Base-by-base conservation (phyloP, 2,113 vertebrate species). In the Lipophrys pholis region DNA sequence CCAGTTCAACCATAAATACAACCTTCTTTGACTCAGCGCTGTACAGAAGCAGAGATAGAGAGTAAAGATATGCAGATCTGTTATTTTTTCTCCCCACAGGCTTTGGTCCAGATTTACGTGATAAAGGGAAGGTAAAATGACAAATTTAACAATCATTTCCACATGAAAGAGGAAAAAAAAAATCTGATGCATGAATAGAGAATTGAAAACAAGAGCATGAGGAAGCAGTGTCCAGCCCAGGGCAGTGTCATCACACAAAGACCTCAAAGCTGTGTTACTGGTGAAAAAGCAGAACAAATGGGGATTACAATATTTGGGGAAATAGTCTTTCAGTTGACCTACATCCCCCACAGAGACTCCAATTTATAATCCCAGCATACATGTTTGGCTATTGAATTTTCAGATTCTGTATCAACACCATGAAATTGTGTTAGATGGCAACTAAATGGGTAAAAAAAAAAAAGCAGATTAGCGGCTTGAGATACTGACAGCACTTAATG, bases 301-400 rank as follows among this genome's bases (percentile, higher is more conserved):
- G 66, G 87, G 85, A 91, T 91, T 91, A 91, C 79, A 87, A 87
- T 87, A 87, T 90, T 78, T 90, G 86, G 89, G 82, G 79, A 84
- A 90, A 89, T 77, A 84, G 84, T 87, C 89, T 90, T 90, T 88
- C 80, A 83, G 73, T 41, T 92, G 89, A 92, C 87, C 87, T 87
- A 88, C 84, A 92, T 91, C 85, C 66, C 84, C 80, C 73, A 69
- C 78, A 82, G 68, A 82, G 78, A 78, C 59, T 82, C 78, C 15
- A 82, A 76, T 87, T 85, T 77, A 87, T 87, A 89, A 91, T 87
- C 80, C 80, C 60, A 53, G 81, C 68, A 79, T 66, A 84, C 70
- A 83, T 69, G 80, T 70, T 75, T 40, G 17, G 73, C 81, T 71
- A 86, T 80, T 88, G 85, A 87, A 82, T 87, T 77, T 85, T 73